phyloP scores from a whole-genome alignment of 2,888 invertebrate genomes.

The Phania funesta region DNA sequence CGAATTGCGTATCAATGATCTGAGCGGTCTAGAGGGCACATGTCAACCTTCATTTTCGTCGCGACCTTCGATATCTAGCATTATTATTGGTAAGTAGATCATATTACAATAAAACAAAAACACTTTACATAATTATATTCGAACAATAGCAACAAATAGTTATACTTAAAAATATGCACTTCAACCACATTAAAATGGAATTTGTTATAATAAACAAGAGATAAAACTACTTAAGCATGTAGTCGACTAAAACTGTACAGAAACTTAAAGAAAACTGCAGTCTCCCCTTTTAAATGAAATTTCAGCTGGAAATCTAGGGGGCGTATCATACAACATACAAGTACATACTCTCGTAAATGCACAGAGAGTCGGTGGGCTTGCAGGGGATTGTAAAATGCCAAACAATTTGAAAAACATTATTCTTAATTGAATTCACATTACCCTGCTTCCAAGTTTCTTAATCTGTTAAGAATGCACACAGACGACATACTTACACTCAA shows the following conservation, averaged over 20 bases:
- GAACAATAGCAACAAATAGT: background rate
- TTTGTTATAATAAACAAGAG: background rate
- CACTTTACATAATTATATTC: background rate
- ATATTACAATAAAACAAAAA: slow-evolving; percentile 17
- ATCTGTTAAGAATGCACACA: slow-evolving; percentile 15
- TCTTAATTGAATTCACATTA: slow-evolving; percentile 61
- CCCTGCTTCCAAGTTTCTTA: slow-evolving; percentile 6
- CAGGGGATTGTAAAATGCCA: background rate
- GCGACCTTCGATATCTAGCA: slow-evolving; percentile 83
- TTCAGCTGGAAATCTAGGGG: background rate
- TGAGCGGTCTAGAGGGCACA: slow-evolving; percentile 82
- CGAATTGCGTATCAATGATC: slow-evolving; percentile 90
- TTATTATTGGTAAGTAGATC: slow-evolving; percentile 81
- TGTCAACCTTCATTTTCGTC: slow-evolving; percentile 77
- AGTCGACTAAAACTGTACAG: slow-evolving; percentile 6
- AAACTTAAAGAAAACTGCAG: background rate
- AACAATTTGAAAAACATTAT: slow-evolving; percentile 56
- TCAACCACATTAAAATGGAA: background rate
- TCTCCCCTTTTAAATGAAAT: background rate
- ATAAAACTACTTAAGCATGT: background rate
- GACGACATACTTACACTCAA: background rate
- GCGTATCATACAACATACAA: background rate
- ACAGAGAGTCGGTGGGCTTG: background rate
- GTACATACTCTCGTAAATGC: no score
- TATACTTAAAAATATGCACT: background rate